phyloP scores from a whole-genome alignment of 1,140 invertebrate species.

The Gonatopus flavifemur region DNA sequence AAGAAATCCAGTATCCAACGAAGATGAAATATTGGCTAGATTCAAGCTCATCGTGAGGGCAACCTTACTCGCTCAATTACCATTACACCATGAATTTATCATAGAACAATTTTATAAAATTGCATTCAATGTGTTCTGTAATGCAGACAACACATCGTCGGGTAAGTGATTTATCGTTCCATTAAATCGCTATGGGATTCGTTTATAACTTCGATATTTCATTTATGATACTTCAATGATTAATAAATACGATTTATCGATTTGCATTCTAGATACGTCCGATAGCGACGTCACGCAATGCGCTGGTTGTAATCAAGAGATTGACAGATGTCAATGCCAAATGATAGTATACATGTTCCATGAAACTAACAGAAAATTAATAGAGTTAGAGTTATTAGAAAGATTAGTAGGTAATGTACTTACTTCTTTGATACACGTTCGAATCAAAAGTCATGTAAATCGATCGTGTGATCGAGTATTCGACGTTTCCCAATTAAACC shows the following conservation, averaged over 20 bases:
- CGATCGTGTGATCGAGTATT: conserved; percentile 81
- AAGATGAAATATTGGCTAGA: conserved; percentile 56
- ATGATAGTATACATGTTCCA: conserved; percentile 76
- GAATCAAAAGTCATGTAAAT: conserved; percentile 79
- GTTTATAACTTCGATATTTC: conserved; percentile 14
- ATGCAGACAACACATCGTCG: conserved; percentile 50
- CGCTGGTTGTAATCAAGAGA: conserved; percentile 70
- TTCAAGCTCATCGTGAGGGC: conserved; percentile 69
- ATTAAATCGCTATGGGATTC: conserved; percentile 10
- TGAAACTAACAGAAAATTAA: conserved; percentile 71
- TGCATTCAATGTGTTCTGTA: conserved; percentile 73
- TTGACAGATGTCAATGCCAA: conserved; percentile 73
- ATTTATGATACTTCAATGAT: conserved; percentile 1
- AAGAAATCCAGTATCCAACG: conserved; percentile 55
- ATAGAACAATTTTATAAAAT: conserved; percentile 77
- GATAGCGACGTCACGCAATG: conserved; percentile 64
- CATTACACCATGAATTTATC: conserved; percentile 67
- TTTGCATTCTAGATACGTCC: conserved; percentile 51
- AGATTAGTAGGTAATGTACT: conserved; percentile 77
- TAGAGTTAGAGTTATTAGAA: conserved; percentile 77
- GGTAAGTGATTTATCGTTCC: too few relatives aligned
- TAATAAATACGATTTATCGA: not conserved
- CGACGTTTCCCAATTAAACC: conserved; percentile 73
- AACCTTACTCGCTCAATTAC: conserved; percentile 71
- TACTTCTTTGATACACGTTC: conserved; percentile 76